These are phyloP conservation scores for Perca flavescens DNA, from an alignment of 2,113 vertebrate species.

Conservation along the genomic window DNA sequence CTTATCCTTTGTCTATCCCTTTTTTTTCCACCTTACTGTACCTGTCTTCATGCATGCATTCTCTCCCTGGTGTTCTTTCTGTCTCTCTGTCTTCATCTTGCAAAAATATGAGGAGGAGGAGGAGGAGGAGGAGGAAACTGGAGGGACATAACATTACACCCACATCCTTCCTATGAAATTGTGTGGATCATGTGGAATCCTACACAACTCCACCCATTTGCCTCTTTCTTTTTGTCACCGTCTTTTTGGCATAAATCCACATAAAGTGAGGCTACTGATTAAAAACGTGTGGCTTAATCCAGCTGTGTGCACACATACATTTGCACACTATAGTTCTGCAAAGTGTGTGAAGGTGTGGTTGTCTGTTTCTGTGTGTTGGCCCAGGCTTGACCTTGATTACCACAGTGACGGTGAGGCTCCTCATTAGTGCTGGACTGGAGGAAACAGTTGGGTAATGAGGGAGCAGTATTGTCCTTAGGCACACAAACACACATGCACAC, in stretches of 20 bases:
- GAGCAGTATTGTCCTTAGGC: constrained; percentile 80
- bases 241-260: constrained; percentile 4
- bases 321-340: constrained; percentile 10
- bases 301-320: constrained; percentile 13
- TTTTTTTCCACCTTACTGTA: constrained; percentile 36
- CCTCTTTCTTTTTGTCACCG: constrained; percentile 4
- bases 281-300: constrained; percentile 28
- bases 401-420: constrained; percentile 77
- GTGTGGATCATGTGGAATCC: constrained; percentile 27
- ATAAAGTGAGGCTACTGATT: constrained; percentile 5
- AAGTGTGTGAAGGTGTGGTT: constrained; percentile 39
- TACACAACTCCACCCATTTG: constrained; percentile 45
- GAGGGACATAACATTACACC: constrained; percentile 57
- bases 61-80: constrained; percentile 29
- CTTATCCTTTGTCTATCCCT: constrained; percentile 34
- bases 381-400: constrained; percentile 85
- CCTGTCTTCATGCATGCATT: constrained; percentile 39
- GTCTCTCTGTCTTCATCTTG: constrained; percentile 24
- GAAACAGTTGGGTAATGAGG: constrained; percentile 86
- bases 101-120: constrained; percentile 43
- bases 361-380: constrained; percentile 59
- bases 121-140: constrained; percentile 39
- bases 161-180: constrained; percentile 55
- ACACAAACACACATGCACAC: constrained; percentile 45
- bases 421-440: constrained; percentile 85